Evolutionary conservation across 2,797 vertebrate genomes (phyloP).

Genomic region (Acanthornis magna): DNA sequence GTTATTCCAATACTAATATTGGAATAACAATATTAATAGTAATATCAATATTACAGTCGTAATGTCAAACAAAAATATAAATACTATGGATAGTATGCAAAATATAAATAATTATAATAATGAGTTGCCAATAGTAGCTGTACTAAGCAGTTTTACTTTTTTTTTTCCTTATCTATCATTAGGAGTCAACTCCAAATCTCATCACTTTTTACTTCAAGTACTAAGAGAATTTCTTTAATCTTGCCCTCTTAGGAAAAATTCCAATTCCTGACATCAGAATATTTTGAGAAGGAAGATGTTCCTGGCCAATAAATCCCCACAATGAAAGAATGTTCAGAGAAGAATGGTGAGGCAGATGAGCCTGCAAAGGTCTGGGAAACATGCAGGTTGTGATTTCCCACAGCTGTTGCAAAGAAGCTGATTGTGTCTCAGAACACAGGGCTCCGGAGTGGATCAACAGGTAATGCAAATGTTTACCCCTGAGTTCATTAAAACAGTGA

Average conservation of each 20-base stretch:
- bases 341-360: not conserved
- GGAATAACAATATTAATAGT: too few relatives aligned
- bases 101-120: not conserved
- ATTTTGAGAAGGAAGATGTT: not conserved
- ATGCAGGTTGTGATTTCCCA: not conserved
- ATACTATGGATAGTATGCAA: not conserved
- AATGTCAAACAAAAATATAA: not conserved
- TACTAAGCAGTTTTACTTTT: not conserved
- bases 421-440: not conserved
- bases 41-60: too few relatives aligned
- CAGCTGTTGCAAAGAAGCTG: not conserved
- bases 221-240: not conserved
- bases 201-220: not conserved
- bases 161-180: not conserved
- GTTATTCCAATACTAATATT: not conserved
- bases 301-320: not conserved
- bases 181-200: not conserved
- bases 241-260: not conserved
- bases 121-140: not conserved
- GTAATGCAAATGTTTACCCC: not conserved
- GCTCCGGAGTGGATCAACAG: rapidly evolving
- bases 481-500: not conserved
- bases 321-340: not conserved
- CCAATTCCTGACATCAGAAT: not conserved
- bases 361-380: rapidly evolving